Base-by-base conservation (phyloP, 2,113 vertebrate species). In the Labeo catla region DNA sequence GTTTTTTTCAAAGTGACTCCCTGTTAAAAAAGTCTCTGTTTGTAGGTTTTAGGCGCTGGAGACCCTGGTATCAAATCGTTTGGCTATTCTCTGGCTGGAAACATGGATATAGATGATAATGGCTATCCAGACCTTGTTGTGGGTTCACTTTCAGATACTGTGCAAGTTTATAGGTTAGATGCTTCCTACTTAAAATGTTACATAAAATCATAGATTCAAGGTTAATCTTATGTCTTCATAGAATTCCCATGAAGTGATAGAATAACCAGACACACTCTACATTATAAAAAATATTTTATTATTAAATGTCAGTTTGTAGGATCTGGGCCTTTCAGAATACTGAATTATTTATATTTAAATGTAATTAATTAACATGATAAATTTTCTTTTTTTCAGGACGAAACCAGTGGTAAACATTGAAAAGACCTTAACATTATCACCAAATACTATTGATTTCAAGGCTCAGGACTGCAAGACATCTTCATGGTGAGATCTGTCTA, bases 101-200 rank as follows among this genome's bases (percentile, higher is more conserved):
- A 96, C 89, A 96, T 96, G 96, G 96, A 97, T 90, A 91, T 97
- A 78, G 96, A 97, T 88, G 92, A 88, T 90, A 97, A 97, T 90
- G 92, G 93, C 61, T 97, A 97, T 84, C 96, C 96, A 45, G 96
- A 97, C 81, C 85, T 97, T 90, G 96, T 96, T 84, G 95, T 97
- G 86, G 96, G 96, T 15, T 97, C 96, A 49, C 94, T 96, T 81
- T 96, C 96, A 45, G 95, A 97, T 91, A 93, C 92, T 68, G 93
- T 97, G 1, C 92, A 93, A 2, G 87, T 97, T 88, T 97, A 94
- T 93, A 96, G 96, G 96, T 92, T 66, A 87, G 8, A 63, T 21
- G 77, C 2, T 80, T 43, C 11, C 36, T 16, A 39, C 6, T 23
- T 57, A 61, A 28, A 28, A 28, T 28, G 28, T 28, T 28, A 28